Base-by-base conservation (phyloP, 2,113 vertebrate species). In the Tetrao urogallus region DNA sequence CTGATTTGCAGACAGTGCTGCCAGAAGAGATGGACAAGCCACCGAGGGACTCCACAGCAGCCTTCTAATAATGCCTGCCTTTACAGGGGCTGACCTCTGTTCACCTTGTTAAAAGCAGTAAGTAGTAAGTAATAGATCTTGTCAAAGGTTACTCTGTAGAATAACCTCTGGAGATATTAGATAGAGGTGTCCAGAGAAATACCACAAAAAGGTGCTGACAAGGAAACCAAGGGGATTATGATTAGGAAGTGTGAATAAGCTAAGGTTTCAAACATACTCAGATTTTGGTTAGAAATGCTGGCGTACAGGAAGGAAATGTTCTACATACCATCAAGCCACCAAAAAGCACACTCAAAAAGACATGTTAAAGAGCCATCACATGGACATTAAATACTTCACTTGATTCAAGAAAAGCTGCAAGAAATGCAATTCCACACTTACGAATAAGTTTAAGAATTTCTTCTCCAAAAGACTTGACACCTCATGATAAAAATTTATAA, bases 61-160 rank as follows among this genome's bases (percentile, higher is more conserved):
- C 34, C 69, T 77, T 66, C 56, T 89, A 84, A 90, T 93, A 86
- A 81, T 48, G 72, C 40, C 85, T 96, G 91, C 77, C 82, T 80
- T 94, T 86, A 79, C 77, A 60, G 43, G 52, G 89, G 12, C 70
- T 96, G 86, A 94, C 91, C 94, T 92, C 87, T 84, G 78, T 71
- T 93, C 81, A 94, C 86, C 91, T 88, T 77, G 64, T 90, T 90
- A 94, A 96, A 96, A 91, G 77, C 82, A 80, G 63, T 86, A 95
- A 96, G 93, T 93, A 90, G 91, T 93, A 96, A 95, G 93, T 88
- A 97, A 95, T 77, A 94, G 88, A 96, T 94, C 90, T 96, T 94
- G 93, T 95, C 96, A 97, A 96, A 96, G 94, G 94, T 96, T 96
- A 94, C 90, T 89, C 92, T 93, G 89, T 95, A 92, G 92, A 97